A percentile compares a stretch with the other conserved stretches of the same genome.
Conservation (phyloP, 2,797 vertebrate genomes). For the Dermochelys coriacea region DNA sequence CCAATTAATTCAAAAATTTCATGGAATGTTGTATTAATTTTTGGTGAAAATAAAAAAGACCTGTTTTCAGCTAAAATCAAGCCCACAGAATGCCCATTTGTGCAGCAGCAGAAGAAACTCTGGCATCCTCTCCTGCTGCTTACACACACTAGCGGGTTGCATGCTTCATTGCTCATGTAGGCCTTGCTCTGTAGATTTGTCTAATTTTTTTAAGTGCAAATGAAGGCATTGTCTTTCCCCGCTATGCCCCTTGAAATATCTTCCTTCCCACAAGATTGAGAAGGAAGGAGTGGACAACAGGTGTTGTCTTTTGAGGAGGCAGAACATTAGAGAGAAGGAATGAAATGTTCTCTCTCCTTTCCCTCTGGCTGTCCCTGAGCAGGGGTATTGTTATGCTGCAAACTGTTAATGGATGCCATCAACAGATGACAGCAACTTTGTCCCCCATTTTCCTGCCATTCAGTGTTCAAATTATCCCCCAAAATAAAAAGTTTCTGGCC, state of each 20-base stretch:
- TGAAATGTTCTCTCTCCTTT: not conserved
- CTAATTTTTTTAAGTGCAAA: not conserved
- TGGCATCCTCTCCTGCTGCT: accelerated
- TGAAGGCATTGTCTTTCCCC: too few species aligned
- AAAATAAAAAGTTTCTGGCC: not conserved
- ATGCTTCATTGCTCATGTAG: not conserved
- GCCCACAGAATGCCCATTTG: not conserved
- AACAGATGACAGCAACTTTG: not conserved
- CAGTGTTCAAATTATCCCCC: not conserved
- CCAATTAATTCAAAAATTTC: not conserved
- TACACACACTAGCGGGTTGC: not conserved
- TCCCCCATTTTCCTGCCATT: not conserved
- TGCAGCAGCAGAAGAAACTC: not conserved
- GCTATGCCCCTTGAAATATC: too few species aligned
- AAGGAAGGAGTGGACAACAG: too few species aligned
- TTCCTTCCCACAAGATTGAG: too few species aligned
- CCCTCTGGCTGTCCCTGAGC: not conserved
- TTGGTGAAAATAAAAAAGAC: not conserved
- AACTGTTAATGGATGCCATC: not conserved
- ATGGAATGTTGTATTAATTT: not conserved
- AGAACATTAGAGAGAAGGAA: not conserved
- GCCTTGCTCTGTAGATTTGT: not conserved
- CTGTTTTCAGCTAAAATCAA: not conserved
- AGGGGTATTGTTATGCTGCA: not conserved
- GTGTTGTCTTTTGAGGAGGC: not conserved